Base-by-base conservation (phyloP, 2,888 invertebrate species). In the Drosophila monieri region DNA sequence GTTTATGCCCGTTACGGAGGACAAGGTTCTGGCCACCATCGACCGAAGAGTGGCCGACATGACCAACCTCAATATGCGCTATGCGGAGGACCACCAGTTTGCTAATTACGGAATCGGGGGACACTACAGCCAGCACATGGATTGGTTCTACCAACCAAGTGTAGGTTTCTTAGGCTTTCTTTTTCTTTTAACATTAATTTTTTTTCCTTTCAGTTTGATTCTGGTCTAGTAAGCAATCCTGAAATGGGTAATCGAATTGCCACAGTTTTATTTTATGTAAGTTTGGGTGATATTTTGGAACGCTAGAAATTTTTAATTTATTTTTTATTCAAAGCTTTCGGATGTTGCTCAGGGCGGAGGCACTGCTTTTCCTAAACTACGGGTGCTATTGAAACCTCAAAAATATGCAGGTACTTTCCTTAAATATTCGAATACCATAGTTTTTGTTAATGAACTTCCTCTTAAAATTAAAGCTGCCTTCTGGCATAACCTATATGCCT, bases 311-410 rank as follows among this genome's bases (percentile, higher is more conserved):
- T 15, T 3, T 2, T 57, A 10, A 27, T 9, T 2, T 27, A 27
- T 27, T 14, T 25, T 32, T 32, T 3, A 21, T 30, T 27, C 8
- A 18, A 89, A 98, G 98, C 97, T 99, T 95, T 96, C 96, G 62
- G 98, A 99, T 89, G 99, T 99, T 21, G 94, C 96, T 32, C 97
- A 97, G 90, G 99, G 99, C 1, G 99, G 99, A 12, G 98, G 97
- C 6, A 99, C 99, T 0, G 99, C 98, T n/a, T 99, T 99, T 92
- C 97, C 98, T 0, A 94, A 94, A 73, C 92, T 99, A n/a, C 96
- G 1, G 93, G 94, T 85, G 95, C 96, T 92, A 95, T 96, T 58
- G 93, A 96, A 43, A 55, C 89, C 90, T 0, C 76, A 79, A 37
- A 90, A 89, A 68, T 80, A 80, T 59, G 69, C 80, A 30, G 80